Base-by-base conservation (phyloP, 2,797 vertebrate genomes). In the Sebastes iracundus region DNA sequence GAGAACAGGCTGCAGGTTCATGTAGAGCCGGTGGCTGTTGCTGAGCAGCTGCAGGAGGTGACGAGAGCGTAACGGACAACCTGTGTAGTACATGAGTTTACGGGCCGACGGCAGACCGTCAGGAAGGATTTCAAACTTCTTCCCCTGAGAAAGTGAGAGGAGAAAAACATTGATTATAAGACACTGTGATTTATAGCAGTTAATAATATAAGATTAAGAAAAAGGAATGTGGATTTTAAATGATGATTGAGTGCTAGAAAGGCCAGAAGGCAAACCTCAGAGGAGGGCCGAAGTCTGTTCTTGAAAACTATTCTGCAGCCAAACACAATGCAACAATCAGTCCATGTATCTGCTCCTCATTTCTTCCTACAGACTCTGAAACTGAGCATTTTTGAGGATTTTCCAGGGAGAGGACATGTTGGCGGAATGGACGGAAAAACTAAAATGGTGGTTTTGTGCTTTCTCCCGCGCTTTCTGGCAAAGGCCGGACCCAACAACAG, bases 101-200 rank as follows among this genome's bases (percentile, higher is more conserved):
- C 98, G 95, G 60, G 99, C 99, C 0, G 98, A 99, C 33, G 99
- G 99, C 78, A 99, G 90, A 18, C 99, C 99, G 0, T 99, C 99
- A 0, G 98, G 99, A 63, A 99, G 95, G 93, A 99, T 99, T 91
- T 99, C 98, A 92, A 99, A 99, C 93, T 97, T 98, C 94, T 99
- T 99, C 6, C 98, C 98, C 98, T 99, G 84, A 1, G 22, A 84
- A 38, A 69, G 18, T 0, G n/a, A 23, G n/a, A 62, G 62, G 22
- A 66, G 27, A 23, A n/a, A 65, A 18, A 22, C 12, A 60, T 8
- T 78, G 30, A 79, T 73, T 46, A 77, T 52, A 77, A 53, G 30
- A 81, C 46, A 23, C 7, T 0, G 13, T 84, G 80, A 86, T 84
- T 85, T 77, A 83, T 11, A 67, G 38, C 18, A 27, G 79, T 61